Percentiles rank a stretch among this genome's conserved stretches.
These are phyloP conservation scores for Perdita meconis DNA, from an alignment of 2,888 invertebrate species.

Conservation along the genomic window DNA sequence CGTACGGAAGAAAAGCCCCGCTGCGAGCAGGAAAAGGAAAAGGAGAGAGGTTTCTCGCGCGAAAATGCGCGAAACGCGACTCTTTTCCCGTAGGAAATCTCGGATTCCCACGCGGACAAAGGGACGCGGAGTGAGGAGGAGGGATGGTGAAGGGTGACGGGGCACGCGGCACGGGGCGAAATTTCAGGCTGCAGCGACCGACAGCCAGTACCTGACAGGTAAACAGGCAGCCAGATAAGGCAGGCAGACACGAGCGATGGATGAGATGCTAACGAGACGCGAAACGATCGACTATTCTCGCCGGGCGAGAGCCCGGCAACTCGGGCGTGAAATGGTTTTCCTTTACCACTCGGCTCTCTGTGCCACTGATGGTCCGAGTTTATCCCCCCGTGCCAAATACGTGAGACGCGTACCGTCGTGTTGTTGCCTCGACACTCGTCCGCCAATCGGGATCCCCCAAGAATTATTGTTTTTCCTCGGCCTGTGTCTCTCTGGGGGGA, in stretches of 20 bases:
- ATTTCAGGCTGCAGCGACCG: constrained; percentile 68
- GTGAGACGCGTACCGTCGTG: constrained; percentile 41
- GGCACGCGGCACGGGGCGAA: constrained; percentile 51
- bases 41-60: neutral
- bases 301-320: constrained; percentile 68
- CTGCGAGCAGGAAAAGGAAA: neutral
- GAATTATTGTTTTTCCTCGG: constrained; percentile 49
- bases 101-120: constrained; percentile 46
- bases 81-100: constrained; percentile 58
- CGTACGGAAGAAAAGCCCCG: neutral
- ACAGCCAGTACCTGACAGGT: constrained; percentile 46
- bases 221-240: constrained; percentile 47
- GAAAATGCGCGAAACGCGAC: neutral
- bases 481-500: constrained; percentile 31
- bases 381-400: constrained; percentile 47
- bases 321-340: constrained; percentile 79
- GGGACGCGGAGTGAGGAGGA: neutral
- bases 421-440: constrained; percentile 26
- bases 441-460: constrained; percentile 10
- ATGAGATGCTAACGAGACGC: constrained; percentile 80
- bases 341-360: constrained; percentile 67
- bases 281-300: constrained; percentile 74
- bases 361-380: constrained; percentile 42
- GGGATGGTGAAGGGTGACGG: constrained; percentile 28
- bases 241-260: constrained; percentile 71